These are phyloP conservation scores for Pygoscelis adeliae DNA, from an alignment of 2,113 vertebrate species.

Conservation along the genomic window DNA sequence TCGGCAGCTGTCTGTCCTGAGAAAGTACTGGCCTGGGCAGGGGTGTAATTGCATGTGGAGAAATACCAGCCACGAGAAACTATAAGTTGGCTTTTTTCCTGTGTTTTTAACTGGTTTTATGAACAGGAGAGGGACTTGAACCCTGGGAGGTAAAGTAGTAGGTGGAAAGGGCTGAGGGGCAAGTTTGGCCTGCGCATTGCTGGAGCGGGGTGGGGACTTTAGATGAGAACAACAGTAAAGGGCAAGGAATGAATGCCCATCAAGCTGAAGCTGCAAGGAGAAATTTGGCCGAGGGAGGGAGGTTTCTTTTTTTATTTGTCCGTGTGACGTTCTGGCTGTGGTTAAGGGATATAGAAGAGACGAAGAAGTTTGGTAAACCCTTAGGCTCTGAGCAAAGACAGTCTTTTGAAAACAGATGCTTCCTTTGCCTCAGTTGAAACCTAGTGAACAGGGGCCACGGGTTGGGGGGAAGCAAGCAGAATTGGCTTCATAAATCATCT, in stretches of 20 bases:
- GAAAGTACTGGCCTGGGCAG: too few relatives aligned
- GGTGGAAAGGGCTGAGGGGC: not conserved
- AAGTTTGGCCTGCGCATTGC: not conserved
- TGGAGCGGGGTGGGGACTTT: not conserved
- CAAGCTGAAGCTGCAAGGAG: constrained; percentile 32
- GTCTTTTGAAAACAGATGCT: not conserved
- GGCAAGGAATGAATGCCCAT: not conserved
- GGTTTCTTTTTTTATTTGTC: not conserved
- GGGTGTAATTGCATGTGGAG: accelerated
- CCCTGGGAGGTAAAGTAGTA: not conserved
- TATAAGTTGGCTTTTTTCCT: not conserved
- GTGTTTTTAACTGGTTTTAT: not conserved
- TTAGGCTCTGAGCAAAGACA: not conserved
- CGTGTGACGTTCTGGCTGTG: not conserved
- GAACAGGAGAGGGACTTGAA: not conserved
- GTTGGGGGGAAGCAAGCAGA: not conserved
- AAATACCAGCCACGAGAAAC: not conserved
- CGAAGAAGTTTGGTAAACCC: not conserved
- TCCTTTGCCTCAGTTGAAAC: not conserved
- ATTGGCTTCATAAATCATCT: not conserved
- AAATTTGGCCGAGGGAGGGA: constrained; percentile 22
- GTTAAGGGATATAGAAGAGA: constrained; percentile 1
- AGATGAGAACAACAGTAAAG: too few relatives aligned
- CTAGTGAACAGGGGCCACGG: not conserved
- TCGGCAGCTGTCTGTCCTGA: not conserved